A percentile compares a stretch with the other conserved stretches of the same genome.
Conservation (phyloP, 2,113 vertebrate species). For the Laticauda colubrina region DNA sequence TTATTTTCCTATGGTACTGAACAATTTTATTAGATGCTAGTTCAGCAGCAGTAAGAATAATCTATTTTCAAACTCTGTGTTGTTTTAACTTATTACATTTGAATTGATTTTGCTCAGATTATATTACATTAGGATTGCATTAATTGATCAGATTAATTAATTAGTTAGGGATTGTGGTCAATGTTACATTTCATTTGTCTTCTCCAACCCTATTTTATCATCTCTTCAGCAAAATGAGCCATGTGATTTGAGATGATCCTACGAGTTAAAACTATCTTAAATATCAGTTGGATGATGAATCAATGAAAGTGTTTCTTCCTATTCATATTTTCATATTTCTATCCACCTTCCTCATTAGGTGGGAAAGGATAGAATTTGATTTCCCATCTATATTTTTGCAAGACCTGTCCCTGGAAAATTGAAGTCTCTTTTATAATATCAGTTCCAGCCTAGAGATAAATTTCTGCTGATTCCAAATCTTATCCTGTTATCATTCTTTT, state of each 20-base stretch:
- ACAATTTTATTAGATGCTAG: neutral
- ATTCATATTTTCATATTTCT: conserved; percentile 8
- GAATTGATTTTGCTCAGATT: neutral
- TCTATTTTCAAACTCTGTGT: neutral
- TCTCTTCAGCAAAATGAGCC: neutral
- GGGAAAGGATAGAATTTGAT: neutral
- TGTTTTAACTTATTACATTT: neutral
- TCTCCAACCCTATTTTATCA: neutral
- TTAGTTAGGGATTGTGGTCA: conserved; percentile 21
- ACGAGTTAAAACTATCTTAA: neutral
- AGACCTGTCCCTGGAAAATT: neutral
- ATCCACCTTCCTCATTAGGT: neutral
- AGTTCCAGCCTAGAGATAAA: neutral
- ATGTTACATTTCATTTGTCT: conserved; percentile 13
- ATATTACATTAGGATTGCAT: neutral
- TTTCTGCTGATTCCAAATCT: neutral
- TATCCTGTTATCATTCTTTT: neutral
- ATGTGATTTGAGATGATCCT: neutral
- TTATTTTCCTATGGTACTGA: neutral
- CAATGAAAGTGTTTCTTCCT: neutral
- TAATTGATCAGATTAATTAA: neutral
- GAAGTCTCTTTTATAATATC: neutral
- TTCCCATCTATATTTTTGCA: neutral
- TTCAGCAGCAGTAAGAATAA: neutral
- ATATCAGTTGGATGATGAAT: neutral